Evolutionary conservation across 2,888 invertebrate genomes (phyloP), one percentile per base, ranked within the genome.

Genomic region (Tenthredo livida): DNA sequence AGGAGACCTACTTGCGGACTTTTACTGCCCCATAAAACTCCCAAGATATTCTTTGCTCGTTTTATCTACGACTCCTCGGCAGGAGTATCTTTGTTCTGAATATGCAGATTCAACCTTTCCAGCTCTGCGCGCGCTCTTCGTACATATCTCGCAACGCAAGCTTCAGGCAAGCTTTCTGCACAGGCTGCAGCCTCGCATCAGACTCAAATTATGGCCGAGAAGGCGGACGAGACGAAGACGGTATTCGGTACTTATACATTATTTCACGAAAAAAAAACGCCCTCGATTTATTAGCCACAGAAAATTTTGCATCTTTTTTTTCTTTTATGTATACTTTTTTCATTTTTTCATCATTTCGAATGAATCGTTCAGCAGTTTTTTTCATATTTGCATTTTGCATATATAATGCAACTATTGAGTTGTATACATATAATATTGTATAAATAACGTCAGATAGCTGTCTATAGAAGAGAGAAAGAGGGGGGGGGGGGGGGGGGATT

Each of bases 11-110:
- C 75, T 75, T 75, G n/a, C 40, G 50, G 75, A 75, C 70, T 40
- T 72, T 25, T 73, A 47, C 40, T 43, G 47, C 47, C 47, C 75
- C 75, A 75, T 75, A 75, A 75, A 75, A 75, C 75, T 75, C 21
- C 47, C 75, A 25, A 75, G 75, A 75, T 75, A 47, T 75, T 75
- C 75, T 75, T 75, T 43, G 47, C 75, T 75, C 75, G 75, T 75
- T 75, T 75, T 40, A 75, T 75, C 40, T 75, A 75, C 75, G 75
- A 75, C 21, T 75, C 47, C 40, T 75, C 75, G 4, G 61, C 61
- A 25, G 7, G 75, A 75, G 43, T 75, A 75, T 75, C 75, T 75
- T 75, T 75, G 75, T 75, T 40, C 75, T 50, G 75, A 75, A 75
- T 75, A 75, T 75, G 75, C 75, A 75, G 75, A 75, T 75, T 47